These are phyloP conservation scores for Aurelia sp. DNA, from an alignment of 30 jellyfish, hydroid and myxozoan genomes.

Conservation along the genomic window DNA sequence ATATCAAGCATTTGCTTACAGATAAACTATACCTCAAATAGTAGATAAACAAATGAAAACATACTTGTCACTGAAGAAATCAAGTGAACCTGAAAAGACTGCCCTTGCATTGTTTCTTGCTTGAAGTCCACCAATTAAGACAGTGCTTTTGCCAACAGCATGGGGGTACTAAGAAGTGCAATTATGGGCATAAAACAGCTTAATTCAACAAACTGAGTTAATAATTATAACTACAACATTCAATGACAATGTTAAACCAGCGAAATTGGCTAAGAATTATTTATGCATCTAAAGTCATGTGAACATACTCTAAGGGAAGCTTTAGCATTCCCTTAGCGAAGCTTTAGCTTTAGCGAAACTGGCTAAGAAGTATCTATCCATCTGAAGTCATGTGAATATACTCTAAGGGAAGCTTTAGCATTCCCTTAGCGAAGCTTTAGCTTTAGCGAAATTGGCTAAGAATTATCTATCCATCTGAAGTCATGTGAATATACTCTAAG, in stretches of 20 bases:
- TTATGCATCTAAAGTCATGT: neutral
- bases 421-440: too few species aligned
- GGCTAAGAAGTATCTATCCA: neutral
- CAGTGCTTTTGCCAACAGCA: conserved; percentile 95
- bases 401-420: too few species aligned
- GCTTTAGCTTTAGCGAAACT: too few species aligned
- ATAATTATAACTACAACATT: too few species aligned
- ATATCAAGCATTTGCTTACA: too few species aligned
- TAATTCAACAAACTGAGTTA: too few species aligned
- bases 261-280: neutral
- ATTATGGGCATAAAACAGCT: too few species aligned
- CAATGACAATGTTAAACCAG: neutral
- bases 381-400: neutral
- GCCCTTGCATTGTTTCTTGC: conserved; percentile 97
- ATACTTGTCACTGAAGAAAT: conserved; percentile 90
- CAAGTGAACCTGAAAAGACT: conserved; percentile 90
- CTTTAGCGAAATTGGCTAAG: neutral
- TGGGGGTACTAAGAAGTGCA: conserved; percentile 80
- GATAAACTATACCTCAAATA: too few species aligned
- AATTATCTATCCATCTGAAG: neutral
- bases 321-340: too few species aligned
- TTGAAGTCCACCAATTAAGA: conserved; percentile 93
- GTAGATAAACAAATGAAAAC: neutral
- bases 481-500: too few species aligned
- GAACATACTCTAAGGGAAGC: too few species aligned